Percentiles rank a stretch among this genome's conserved stretches.
Evolutionary conservation across 2,113 vertebrate species (phyloP).

Genomic region (Phylloscopus trochilus): DNA sequence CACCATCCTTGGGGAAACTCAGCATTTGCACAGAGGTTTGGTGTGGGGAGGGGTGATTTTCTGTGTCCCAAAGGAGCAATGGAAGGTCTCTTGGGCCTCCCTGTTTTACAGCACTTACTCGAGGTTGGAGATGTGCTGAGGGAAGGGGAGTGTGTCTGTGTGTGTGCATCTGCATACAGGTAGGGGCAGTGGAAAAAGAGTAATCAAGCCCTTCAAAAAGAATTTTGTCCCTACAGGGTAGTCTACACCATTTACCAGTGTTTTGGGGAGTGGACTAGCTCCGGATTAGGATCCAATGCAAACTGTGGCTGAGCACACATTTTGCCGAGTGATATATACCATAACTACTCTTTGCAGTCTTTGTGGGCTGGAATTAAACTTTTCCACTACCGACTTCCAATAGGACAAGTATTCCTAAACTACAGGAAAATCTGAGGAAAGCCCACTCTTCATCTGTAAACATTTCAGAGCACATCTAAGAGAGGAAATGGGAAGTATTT

Average conservation of each 20-base stretch:
- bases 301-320: neutral
- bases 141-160: accelerated
- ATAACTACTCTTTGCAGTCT: neutral
- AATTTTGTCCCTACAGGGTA: neutral
- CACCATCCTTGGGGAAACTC: neutral
- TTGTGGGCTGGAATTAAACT: neutral
- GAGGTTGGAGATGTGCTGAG: neutral
- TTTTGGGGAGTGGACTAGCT: neutral
- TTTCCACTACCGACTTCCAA: neutral
- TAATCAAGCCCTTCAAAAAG: neutral
- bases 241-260: neutral
- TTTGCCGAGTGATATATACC: neutral
- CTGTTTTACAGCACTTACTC: neutral
- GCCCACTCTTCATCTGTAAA: neutral
- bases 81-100: neutral
- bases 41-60: neutral
- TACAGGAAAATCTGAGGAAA: neutral
- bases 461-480: neutral
- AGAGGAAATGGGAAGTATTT: neutral
- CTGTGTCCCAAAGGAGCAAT: neutral
- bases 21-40: neutral
- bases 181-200: neutral
- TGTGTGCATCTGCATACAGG: neutral
- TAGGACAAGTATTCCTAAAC: neutral
- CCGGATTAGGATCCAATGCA: neutral